Conservation (phyloP, 2,888 invertebrate species). For the Sicus ferrugineus region DNA sequence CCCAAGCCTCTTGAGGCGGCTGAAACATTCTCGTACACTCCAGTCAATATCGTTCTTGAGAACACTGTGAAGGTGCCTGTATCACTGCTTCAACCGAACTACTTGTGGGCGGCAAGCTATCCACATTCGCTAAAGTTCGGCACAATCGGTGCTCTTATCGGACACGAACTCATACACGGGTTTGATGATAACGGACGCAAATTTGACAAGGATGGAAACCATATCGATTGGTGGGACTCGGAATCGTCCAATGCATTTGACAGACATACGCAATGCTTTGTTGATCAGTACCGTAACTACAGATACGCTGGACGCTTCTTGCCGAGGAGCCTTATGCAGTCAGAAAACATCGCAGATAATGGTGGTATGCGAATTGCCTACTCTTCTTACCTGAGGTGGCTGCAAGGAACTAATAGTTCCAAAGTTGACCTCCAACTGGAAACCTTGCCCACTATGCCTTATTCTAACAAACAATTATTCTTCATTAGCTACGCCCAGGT, state of each 20-base stretch:
- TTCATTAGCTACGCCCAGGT: conserved; percentile 59
- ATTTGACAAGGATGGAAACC: conserved; percentile 52
- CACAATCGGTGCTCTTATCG: conserved; percentile 52
- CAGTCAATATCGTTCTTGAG: conserved; percentile 52
- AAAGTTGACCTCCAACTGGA: conserved; percentile 43
- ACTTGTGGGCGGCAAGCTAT: no score
- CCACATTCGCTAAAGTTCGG: conserved; percentile 49
- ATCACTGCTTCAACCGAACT: conserved; percentile 55
- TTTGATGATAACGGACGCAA: conserved; percentile 56
- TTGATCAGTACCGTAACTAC: conserved; percentile 52
- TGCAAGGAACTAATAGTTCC: conserved; percentile 38
- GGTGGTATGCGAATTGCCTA: conserved; percentile 58
- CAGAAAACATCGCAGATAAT: conserved; percentile 61
- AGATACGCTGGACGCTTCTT: conserved; percentile 46
- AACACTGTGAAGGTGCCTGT: conserved; percentile 56
- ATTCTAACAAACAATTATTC: conserved; percentile 55
- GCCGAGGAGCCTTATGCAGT: conserved; percentile 48
- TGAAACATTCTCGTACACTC: conserved; percentile 48
- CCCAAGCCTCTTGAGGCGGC: conserved; percentile 47
- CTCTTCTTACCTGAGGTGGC: conserved; percentile 55
- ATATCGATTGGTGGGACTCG: conserved; percentile 56
- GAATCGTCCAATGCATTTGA: conserved; percentile 47
- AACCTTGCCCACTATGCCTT: conserved; percentile 50
- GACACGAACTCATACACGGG: conserved; percentile 59
- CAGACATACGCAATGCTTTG: conserved; percentile 52